Conservation (phyloP, 1,140 invertebrate species). For the Condylostylus longicornis region DNA sequence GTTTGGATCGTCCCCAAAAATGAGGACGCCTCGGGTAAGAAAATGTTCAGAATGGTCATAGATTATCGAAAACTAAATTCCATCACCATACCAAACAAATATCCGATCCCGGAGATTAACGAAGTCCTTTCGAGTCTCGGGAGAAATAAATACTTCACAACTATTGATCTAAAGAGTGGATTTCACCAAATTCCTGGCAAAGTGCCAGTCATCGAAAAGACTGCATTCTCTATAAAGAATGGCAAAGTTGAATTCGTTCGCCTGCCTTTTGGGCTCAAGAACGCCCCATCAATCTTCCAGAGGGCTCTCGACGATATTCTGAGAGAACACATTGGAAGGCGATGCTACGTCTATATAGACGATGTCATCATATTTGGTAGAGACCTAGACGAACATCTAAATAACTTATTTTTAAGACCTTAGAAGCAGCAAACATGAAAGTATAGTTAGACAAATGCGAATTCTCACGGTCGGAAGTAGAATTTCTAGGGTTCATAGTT, state of each 20-base stretch:
- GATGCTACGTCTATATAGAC: too few species aligned
- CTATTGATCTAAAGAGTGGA: slow-evolving; percentile 33
- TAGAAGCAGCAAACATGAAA: too few species aligned
- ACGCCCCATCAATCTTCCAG: slow-evolving; percentile 32
- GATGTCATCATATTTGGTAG: too few species aligned
- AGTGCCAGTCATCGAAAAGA: slow-evolving; percentile 22
- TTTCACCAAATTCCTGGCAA: slow-evolving; percentile 34
- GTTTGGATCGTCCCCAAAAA: too few species aligned
- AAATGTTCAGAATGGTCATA: too few species aligned
- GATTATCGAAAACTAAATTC: slow-evolving; percentile 6
- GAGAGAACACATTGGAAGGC: too few species aligned
- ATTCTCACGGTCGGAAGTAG: too few species aligned
- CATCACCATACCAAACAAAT: slow-evolving; percentile 7
- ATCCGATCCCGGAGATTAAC: slow-evolving; percentile 6
- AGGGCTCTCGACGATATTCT: slow-evolving; percentile 30
- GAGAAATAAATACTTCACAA: slow-evolving; percentile 28
- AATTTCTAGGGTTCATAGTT: slow-evolving; percentile 11
- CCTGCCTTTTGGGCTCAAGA: slow-evolving; percentile 32
- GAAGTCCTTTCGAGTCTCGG: slow-evolving; percentile 5
- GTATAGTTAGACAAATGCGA: too few species aligned
- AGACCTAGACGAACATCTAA: too few species aligned
- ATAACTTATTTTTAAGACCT: too few species aligned
- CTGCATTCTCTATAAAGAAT: slow-evolving; percentile 25
- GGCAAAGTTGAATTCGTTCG: slow-evolving; percentile 28
- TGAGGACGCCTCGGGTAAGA: too few species aligned